Conservation (phyloP, 2,888 invertebrate species). For the Polietes domitor region DNA sequence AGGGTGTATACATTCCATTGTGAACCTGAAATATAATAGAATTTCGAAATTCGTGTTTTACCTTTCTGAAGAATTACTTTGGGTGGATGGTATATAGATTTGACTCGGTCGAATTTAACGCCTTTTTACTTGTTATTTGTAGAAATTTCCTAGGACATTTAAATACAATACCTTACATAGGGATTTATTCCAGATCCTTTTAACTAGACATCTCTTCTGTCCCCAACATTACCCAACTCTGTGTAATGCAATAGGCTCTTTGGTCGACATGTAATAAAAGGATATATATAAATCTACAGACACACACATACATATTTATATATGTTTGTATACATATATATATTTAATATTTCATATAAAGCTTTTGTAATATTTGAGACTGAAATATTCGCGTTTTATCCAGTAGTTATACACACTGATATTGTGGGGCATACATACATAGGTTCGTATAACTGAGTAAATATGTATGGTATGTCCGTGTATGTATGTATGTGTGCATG, state of each 20-base stretch:
- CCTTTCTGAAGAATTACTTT: no score
- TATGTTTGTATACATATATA: background rate
- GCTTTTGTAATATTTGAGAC: conserved; percentile 56
- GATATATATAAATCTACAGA: conserved; percentile 30
- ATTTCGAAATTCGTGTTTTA: no score
- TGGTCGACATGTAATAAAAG: conserved; percentile 46
- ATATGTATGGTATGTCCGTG: conserved; percentile 31
- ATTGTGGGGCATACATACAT: conserved; percentile 4
- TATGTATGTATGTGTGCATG: conserved; percentile 30
- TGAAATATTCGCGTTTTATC: conserved; percentile 60
- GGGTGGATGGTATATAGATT: no score
- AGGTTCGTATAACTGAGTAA: background rate
- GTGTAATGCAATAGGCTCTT: conserved; percentile 50
- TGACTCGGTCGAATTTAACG: no score
- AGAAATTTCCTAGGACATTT: no score
- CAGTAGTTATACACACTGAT: conserved; percentile 43
- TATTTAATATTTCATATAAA: conserved; percentile 48
- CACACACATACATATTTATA: conserved; percentile 35
- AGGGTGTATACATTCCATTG: no score
- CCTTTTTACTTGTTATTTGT: no score
- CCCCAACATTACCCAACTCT: background rate
- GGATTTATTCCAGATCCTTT: no score
- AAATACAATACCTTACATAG: no score
- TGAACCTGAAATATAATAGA: no score
- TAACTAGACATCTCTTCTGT: no score